phyloP scores from a whole-genome alignment of 2,797 vertebrate species.

The Melanotaenia pygmaea region DNA sequence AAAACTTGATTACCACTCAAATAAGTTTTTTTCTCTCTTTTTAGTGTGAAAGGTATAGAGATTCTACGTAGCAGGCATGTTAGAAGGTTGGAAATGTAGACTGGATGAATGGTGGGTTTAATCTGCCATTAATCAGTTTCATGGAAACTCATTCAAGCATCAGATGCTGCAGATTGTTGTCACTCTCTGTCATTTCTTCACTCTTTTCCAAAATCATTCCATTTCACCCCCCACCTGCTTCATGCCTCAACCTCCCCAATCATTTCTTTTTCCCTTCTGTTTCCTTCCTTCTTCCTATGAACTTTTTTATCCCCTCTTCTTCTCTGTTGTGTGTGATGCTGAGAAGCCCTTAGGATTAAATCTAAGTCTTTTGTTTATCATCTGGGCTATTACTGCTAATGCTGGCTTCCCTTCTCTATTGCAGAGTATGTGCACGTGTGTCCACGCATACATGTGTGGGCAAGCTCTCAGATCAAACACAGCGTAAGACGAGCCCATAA shows the following conservation, averaged over 20 bases:
- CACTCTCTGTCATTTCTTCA: conserved; percentile 62
- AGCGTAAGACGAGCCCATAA: conserved; percentile 87
- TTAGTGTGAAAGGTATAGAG: conserved; percentile 39
- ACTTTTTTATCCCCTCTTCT: not conserved
- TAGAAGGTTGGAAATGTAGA: conserved; percentile 80
- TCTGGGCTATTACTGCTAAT: conserved; percentile 77
- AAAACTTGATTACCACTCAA: conserved; percentile 32
- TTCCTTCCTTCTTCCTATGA: conserved; percentile 11
- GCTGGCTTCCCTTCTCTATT: conserved; percentile 73
- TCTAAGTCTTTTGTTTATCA: conserved; percentile 83
- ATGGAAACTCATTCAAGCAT: conserved; percentile 91
- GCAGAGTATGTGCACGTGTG: conserved; percentile 37
- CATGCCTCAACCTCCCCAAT: conserved; percentile 14
- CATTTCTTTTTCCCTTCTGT: conserved; percentile 29
- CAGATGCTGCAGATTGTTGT: conserved; percentile 86
- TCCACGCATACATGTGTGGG: conserved; percentile 79
- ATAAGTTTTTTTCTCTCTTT: conserved; percentile 28
- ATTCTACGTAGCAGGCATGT: conserved; percentile 57
- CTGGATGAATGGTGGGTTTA: conserved; percentile 82
- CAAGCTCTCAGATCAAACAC: conserved; percentile 85
- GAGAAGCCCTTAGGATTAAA: conserved; percentile 84
- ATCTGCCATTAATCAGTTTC: conserved; percentile 89
- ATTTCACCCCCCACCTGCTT: conserved; percentile 46
- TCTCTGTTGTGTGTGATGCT: conserved; percentile 70
- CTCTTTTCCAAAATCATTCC: conserved; percentile 37